Conservation (phyloP, 2,797 vertebrate species). For the Gallinago nigripennis region DNA sequence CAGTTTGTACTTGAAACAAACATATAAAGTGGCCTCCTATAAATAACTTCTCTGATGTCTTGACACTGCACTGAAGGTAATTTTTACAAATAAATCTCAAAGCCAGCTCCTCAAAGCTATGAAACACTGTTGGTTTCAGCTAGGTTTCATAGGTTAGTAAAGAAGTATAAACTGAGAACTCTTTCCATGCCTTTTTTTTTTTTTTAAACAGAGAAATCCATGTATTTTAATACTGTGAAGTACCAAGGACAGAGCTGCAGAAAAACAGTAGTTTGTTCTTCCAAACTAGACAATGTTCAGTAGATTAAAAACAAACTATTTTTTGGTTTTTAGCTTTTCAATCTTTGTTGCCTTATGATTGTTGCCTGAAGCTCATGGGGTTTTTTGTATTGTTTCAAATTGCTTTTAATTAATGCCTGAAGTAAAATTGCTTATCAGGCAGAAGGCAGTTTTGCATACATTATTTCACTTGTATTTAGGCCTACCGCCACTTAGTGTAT, state of each 20-base stretch:
- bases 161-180: not conserved
- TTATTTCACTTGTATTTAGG: not conserved
- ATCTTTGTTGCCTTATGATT: not conserved
- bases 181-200: not conserved
- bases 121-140: not conserved
- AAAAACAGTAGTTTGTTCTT: not conserved
- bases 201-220: not conserved
- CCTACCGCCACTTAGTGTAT: not conserved
- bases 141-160: not conserved
- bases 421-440: slow-evolving; percentile 1
- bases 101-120: not conserved
- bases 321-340: not conserved
- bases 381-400: not conserved
- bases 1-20: not conserved
- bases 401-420: not conserved
- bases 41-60: not conserved
- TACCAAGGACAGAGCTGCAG: slow-evolving; percentile 1
- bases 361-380: not conserved
- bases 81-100: not conserved
- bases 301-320: not conserved
- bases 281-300: not conserved
- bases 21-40: not conserved
- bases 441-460: not conserved
- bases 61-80: not conserved
- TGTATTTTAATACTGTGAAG: not conserved